Conservation (phyloP, 2,888 invertebrate species). For the Entomobrya multifasciata region DNA sequence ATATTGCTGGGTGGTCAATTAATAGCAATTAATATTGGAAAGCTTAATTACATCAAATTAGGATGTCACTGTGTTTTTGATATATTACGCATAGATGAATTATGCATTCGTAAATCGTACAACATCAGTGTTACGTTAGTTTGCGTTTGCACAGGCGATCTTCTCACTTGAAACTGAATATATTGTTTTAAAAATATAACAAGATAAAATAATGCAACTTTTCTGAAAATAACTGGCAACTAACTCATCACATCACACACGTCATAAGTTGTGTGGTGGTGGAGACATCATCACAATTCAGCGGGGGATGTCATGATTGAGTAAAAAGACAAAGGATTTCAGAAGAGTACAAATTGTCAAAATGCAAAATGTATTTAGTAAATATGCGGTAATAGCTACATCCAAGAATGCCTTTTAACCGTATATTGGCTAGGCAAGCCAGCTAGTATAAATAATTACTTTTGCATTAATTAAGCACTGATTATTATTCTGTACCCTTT, state of each 20-base stretch:
- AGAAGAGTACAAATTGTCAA: not conserved
- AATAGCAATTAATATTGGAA: conserved; percentile 53
- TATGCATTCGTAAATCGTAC: too few species aligned
- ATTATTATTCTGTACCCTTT: conserved; percentile 34
- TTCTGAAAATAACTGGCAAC: conserved; percentile 34
- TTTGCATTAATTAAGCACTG: conserved; percentile 56
- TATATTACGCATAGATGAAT: conserved; percentile 37
- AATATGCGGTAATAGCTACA: conserved; percentile 1
- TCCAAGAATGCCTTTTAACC: too few species aligned
- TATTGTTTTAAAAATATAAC: too few species aligned
- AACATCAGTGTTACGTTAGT: too few species aligned
- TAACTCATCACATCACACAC: too few species aligned
- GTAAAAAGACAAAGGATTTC: conserved; percentile 32
- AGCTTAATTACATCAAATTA: conserved; percentile 53
- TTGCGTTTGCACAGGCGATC: too few species aligned
- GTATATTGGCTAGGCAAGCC: not conserved
- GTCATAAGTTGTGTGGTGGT: not conserved
- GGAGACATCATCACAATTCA: conserved; percentile 29
- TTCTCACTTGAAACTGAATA: too few species aligned
- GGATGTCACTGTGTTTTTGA: conserved; percentile 49
- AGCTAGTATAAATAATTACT: conserved; percentile 43
- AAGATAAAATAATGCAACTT: too few species aligned
- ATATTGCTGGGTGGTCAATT: conserved; percentile 17
- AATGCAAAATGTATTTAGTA: too few species aligned
- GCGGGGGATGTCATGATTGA: conserved; percentile 48